Conservation (phyloP, 2,113 vertebrate species). For the Callocephalon fimbriatum region DNA sequence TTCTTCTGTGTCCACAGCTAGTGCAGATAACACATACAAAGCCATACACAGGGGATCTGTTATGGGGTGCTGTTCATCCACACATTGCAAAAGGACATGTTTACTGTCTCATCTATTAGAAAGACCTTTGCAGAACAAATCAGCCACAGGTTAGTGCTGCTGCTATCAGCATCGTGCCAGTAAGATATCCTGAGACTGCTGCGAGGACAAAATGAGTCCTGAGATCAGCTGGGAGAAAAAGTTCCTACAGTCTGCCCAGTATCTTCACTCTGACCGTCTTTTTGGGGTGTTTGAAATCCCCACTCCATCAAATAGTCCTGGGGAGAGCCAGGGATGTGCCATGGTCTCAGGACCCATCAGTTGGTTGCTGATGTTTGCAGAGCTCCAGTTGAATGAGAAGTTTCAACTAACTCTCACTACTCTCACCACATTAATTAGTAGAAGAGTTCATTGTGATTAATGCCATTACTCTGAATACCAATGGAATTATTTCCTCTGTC, state of each 20-base stretch:
- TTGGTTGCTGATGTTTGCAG: neutral
- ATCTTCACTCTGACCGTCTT: neutral
- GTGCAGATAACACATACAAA: neutral
- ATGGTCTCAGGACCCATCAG: neutral
- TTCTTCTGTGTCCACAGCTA: neutral
- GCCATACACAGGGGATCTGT: neutral
- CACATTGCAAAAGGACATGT: fast-evolving
- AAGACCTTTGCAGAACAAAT: neutral
- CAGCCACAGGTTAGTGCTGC: neutral
- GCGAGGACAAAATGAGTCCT: neutral
- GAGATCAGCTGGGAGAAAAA: neutral
- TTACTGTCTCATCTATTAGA: neutral
- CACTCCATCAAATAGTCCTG: neutral
- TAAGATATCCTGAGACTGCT: neutral
- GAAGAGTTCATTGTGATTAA: constrained; percentile 3
- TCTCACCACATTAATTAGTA: neutral
- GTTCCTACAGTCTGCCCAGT: neutral
- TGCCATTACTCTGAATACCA: neutral
- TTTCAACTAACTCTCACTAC: neutral
- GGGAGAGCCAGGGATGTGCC: neutral
- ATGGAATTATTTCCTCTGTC: neutral
- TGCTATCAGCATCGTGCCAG: fast-evolving
- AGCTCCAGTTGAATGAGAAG: neutral
- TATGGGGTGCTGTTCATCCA: neutral
- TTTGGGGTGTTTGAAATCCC: neutral